Percentiles rank a stretch among this genome's conserved stretches.
Conservation (phyloP, 2,888 invertebrate species). For the Agapetus fuscipes region DNA sequence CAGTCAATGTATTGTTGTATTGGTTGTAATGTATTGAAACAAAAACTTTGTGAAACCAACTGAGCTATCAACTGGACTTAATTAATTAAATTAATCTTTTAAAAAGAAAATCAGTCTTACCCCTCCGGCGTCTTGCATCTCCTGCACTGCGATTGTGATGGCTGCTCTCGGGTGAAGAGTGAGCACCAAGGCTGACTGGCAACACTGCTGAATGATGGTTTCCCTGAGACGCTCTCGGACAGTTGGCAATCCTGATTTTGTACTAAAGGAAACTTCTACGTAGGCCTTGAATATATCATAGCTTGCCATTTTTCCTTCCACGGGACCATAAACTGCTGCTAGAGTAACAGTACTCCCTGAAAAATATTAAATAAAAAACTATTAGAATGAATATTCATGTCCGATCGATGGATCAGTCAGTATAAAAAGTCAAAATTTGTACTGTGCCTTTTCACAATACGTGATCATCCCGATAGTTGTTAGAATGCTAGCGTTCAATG, state of each 20-base stretch:
- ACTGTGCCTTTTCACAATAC: too few relatives aligned
- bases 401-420: too few relatives aligned
- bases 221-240: constrained; percentile 65
- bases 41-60: too few relatives aligned
- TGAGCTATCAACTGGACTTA: too few relatives aligned
- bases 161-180: constrained; percentile 71
- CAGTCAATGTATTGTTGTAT: too few relatives aligned
- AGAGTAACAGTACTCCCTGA: constrained; percentile 69
- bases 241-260: constrained; percentile 66
- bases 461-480: too few relatives aligned
- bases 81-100: too few relatives aligned
- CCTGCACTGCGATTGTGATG: constrained; percentile 72
- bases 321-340: constrained; percentile 73
- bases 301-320: constrained; percentile 67
- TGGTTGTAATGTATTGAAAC: too few relatives aligned
- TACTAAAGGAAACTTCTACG: constrained; percentile 69
- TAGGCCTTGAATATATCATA: constrained; percentile 67
- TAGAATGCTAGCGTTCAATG: too few relatives aligned
- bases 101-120: too few relatives aligned
- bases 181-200: constrained; percentile 62
- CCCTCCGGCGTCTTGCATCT: constrained; percentile 75
- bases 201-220: constrained; percentile 62
- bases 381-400: too few relatives aligned
- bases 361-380: constrained; percentile 25
- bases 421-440: too few relatives aligned